phyloP scores from a whole-genome alignment of 2,113 vertebrate genomes.

The Euleptes europaea region DNA sequence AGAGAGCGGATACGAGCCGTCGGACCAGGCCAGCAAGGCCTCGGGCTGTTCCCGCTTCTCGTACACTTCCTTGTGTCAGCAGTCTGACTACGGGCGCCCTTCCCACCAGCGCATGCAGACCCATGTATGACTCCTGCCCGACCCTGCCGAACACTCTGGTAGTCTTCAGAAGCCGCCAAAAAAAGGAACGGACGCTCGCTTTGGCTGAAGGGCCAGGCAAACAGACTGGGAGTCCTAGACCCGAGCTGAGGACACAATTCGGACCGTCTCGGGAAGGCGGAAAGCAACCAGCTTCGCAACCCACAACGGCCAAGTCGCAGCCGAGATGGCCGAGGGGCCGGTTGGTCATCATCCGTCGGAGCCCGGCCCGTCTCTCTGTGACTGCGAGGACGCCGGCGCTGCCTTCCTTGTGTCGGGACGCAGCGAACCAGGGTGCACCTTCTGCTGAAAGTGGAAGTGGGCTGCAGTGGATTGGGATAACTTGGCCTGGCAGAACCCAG shows the following conservation, averaged over 20 bases:
- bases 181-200: not conserved
- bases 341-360: not conserved
- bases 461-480: not conserved
- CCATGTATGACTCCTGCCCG: conserved; percentile 81
- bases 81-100: conserved; percentile 81
- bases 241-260: not conserved
- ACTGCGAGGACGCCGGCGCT: not conserved
- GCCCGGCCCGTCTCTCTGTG: not conserved
- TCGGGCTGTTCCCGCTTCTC: conserved; percentile 84
- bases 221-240: not conserved
- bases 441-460: not conserved
- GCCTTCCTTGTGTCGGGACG: not conserved
- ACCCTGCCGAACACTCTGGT: not conserved
- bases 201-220: not conserved
- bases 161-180: not conserved
- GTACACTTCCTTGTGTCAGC: conserved; percentile 85
- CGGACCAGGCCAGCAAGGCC: conserved; percentile 80
- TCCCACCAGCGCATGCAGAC: conserved; percentile 90
- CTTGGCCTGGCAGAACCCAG: not conserved
- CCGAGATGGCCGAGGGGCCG: not conserved
- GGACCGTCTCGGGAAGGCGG: not conserved
- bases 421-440: no score
- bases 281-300: not conserved
- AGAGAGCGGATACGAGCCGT: conserved; percentile 79
- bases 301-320: not conserved